Base-by-base conservation (phyloP, 1,140 invertebrate genomes). In the Solenopsis invicta region DNA sequence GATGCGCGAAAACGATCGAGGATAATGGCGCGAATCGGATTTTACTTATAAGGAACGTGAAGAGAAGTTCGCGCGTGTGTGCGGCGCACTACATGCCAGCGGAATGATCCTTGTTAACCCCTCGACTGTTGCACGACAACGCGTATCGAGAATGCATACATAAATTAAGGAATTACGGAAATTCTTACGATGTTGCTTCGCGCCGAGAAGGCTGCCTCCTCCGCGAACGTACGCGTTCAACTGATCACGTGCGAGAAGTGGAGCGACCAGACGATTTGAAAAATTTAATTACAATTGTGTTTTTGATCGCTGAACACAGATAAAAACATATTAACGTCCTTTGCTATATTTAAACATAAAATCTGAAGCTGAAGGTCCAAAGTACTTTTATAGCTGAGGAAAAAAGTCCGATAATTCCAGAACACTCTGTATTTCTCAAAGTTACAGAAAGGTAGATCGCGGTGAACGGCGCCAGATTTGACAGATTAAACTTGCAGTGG, bases 1-100 rank as follows among this genome's bases (percentile, higher is more conserved):
- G 80, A 82, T 61, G 80, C 67, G 78, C 78, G 78, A 82, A 72
- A 72, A 82, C 78, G 78, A 82, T 82, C 78, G 52, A 8, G 80
- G 80, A 74, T 74, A 82, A 82, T 61, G 80, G 69, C 29, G 54
- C 41, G 41, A 62, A 75, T 84, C 80, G 69, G 69, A 75, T 61
- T 61, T 84, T 24, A 61, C 80, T 29, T 84, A 24, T 84, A 75
- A 84, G 69, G 80, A n/a, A 74, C 66, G 21, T 12, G 29, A n/a
- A n/a, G n/a, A 64, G 21, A n/a, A 56, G 50, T 29, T 48, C 29
- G 64, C 78, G 77, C 34, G 62, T 21, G 50, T 24, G 66, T n/a
- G 21, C 34, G 48, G 34, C 48, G 48, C 48, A 48, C 77, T 52
- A 67, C 45, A 80, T 80, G 29, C 62, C 52, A 59, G 54, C 54